Percentiles rank a stretch among this genome's conserved stretches.
phyloP scores from a whole-genome alignment of 2,888 invertebrate species.

The Hydrotaea diabolus region DNA sequence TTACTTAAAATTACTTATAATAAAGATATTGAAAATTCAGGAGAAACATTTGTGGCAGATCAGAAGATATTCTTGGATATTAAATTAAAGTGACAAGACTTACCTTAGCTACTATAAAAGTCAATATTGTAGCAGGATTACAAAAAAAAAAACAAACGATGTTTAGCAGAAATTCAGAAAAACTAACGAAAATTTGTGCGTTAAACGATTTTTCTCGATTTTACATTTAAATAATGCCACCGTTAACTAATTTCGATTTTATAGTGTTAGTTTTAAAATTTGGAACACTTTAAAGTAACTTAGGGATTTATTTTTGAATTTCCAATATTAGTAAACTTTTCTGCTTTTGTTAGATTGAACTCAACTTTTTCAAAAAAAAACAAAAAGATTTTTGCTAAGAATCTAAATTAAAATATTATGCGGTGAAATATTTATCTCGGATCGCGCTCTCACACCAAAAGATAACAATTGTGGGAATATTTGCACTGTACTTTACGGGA shows the following conservation, averaged over 20 bases:
- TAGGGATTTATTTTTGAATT: not conserved
- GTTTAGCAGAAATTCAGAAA: not conserved
- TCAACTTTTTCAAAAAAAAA: not conserved
- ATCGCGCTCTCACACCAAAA: not conserved
- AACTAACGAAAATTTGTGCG: not conserved
- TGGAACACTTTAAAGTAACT: too few species aligned
- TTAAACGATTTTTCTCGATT: too few species aligned
- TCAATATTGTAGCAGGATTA: too few species aligned
- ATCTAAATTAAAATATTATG: not conserved
- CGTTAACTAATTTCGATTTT: too few species aligned
- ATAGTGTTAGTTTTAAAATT: too few species aligned
- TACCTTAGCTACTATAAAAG: not conserved
- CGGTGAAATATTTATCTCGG: not conserved
- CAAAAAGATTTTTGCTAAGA: not conserved
- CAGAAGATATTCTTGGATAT: not conserved
- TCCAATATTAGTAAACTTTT: not conserved
- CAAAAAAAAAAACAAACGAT: too few species aligned
- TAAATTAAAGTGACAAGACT: not conserved
- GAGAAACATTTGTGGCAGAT: slow-evolving; percentile 15
- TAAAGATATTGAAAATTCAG: not conserved
- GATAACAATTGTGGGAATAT: slow-evolving; percentile 24
- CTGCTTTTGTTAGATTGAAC: not conserved
- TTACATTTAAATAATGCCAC: too few species aligned
- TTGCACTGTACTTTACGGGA: not conserved
- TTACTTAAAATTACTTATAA: too few species aligned